Base-by-base conservation (phyloP, 2,888 invertebrate species). In the Anorthoa munda region DNA sequence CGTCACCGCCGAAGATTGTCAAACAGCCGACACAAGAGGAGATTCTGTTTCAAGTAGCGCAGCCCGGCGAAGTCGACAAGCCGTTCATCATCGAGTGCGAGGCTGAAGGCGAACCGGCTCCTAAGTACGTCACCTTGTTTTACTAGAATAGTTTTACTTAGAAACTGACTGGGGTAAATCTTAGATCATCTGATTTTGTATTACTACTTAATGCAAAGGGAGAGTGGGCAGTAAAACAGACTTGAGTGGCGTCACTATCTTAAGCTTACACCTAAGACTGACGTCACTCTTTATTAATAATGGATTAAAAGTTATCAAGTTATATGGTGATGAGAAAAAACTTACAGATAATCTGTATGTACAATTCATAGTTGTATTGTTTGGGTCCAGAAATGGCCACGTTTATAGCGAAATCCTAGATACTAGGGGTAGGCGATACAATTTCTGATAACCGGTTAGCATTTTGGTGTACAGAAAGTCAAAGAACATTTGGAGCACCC, bases 51-150 rank as follows among this genome's bases (percentile, higher is more conserved):
- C 98, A 99, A 97, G 99, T 99, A 85, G 98, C 98, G 61, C 98
- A 98, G 90, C 97, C 97, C 69, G 98, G 98, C 85, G 99, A 99
- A 95, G 98, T 98, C 90, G 98, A 99, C 94, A 99, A 98, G 93
- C 99, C 99, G 66, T 99, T 99, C 96, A 98, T 99, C 90, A 98
- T 99, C 86, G 99, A 99, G 94, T 99, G 99, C 94, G 99, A 99
- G 94, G 99, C 99, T 18, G 98, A 98, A 93, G 99, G 99, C 87
- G 98, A 99, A 94, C 99, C 99, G 17, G 98, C 98, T 84, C 99
- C 99, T 70, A 98, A 97, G 99, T 99, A 97, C 97, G 97, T 97
- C 50, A 66, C 39, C 72, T 73, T 72, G 71, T 60, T 66, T 75
- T 70, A 66, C 48, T 72, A 66, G 5, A 60, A 66, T 66, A 17